Evolutionary conservation across 2,797 vertebrate species (phyloP), one percentile per base, ranked within the genome.

Genomic region (Myiothlypis coronata): DNA sequence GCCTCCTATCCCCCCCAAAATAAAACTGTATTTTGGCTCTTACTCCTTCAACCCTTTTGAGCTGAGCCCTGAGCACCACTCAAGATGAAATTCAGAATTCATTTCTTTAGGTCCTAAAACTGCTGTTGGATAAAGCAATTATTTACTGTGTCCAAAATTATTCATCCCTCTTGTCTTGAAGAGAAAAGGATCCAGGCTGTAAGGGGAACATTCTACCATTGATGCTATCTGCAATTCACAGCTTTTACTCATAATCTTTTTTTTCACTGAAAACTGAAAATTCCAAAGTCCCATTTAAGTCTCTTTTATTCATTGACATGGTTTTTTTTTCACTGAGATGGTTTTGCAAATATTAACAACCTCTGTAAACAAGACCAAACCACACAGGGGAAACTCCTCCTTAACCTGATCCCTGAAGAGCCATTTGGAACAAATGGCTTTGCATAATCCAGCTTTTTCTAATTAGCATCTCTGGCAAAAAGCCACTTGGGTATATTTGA

Each of bases 381-480:
- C 89, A 52, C 95, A 59, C 20, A 89, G 90, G 91, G 90, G 83
- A 89, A 94, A 46, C 4, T 57, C 76, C 53, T 91, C 85, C 89
- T 96, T 94, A 95, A 52, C 87, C 87, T 77, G 53, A 21, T 95
- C 95, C 83, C 94, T 39, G 35, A 90, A 92, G 90, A 95, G 71
- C 91, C 87, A 67, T 96, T 92, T 92, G 72, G 50, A 88, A 81
- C 94, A 91, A 90, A 94, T 39, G 87, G 71, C 61, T 93, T 55
- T 94, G 87, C 70, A 53, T 88, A 90, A 90, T 70, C 79, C 57
- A 76, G 47, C 41, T 82, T 85, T 95, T 94, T 64, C 93, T 94
- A 96, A 97, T 97, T 95, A 96, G 83, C 91, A 94, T 95, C 94
- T 76, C 57, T 93, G 94, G 89, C 94, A 97, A 96, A 64, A 95